Conservation (phyloP, 2,797 vertebrate species). For the Loris lydekkerianus region DNA sequence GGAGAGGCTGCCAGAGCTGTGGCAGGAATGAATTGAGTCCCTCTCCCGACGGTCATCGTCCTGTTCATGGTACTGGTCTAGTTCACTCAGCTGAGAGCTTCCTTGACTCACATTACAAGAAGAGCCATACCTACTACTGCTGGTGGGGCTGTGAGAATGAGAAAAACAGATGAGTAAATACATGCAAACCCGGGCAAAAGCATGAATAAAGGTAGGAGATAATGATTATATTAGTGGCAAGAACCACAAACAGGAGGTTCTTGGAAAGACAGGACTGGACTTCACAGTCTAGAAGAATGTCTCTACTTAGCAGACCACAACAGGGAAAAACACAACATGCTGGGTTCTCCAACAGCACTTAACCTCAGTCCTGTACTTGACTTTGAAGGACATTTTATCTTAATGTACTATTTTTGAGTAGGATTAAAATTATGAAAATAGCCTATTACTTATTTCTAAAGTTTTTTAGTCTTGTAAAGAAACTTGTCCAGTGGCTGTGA, state of each 20-base stretch:
- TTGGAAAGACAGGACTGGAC: slow-evolving; percentile 46
- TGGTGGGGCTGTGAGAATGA: slow-evolving; percentile 92
- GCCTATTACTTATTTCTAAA: slow-evolving; percentile 41
- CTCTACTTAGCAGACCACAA: slow-evolving; percentile 69
- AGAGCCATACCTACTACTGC: slow-evolving; percentile 96
- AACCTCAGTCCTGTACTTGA: background rate
- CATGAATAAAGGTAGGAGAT: background rate
- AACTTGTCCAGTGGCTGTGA: slow-evolving; percentile 65
- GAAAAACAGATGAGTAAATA: slow-evolving; percentile 71
- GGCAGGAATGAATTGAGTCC: slow-evolving; percentile 91
- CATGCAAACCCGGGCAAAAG: slow-evolving; percentile 15
- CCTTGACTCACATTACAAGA: slow-evolving; percentile 97
- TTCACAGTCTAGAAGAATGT: slow-evolving; percentile 60
- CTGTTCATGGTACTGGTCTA: slow-evolving; percentile 92
- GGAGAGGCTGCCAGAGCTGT: slow-evolving; percentile 89
- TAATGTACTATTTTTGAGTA: slow-evolving; percentile 34
- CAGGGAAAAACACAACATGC: slow-evolving; percentile 25
- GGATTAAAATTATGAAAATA: slow-evolving; percentile 54
- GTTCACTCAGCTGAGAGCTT: slow-evolving; percentile 96
- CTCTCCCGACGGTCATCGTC: slow-evolving; percentile 92
- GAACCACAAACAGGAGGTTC: slow-evolving; percentile 61
- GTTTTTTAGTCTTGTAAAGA: slow-evolving; percentile 45
- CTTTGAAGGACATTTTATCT: slow-evolving; percentile 48
- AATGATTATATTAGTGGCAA: background rate
- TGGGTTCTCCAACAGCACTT: slow-evolving; percentile 47